phyloP scores from a whole-genome alignment of 1,140 invertebrate species.

The Listronotus bonariensis region DNA sequence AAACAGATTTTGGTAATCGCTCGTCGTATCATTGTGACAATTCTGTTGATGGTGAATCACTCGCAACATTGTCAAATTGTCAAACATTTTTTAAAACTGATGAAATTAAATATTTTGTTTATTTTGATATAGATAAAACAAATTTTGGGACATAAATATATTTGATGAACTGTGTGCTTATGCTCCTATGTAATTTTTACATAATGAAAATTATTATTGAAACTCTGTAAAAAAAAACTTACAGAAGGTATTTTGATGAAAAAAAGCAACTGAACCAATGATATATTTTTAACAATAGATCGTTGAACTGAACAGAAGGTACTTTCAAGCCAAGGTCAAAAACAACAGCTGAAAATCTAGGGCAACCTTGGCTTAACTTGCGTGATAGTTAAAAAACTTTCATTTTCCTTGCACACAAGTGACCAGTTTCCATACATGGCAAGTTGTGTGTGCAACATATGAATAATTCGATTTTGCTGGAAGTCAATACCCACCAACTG shows the following conservation, averaged over 20 bases:
- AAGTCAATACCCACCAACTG: conserved; percentile 34
- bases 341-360: neutral
- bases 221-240: too few species aligned
- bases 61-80: too few species aligned
- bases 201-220: too few species aligned
- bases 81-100: too few species aligned
- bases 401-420: conserved; percentile 17
- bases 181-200: neutral
- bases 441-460: conserved; percentile 2
- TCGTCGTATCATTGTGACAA: neutral
- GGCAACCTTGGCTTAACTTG: neutral
- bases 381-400: neutral
- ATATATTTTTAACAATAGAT: too few species aligned
- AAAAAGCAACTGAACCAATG: too few species aligned
- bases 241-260: neutral
- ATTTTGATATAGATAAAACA: too few species aligned
- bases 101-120: too few species aligned
- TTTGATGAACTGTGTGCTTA: too few species aligned
- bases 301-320: neutral
- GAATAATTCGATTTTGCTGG: conserved; percentile 11
- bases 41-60: too few species aligned
- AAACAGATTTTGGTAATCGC: neutral
- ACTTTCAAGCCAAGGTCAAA: conserved; percentile 11
- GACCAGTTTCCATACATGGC: conserved; percentile 30
- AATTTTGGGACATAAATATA: too few species aligned